Conservation (phyloP, 2,888 invertebrate genomes). For the Nomada goodeniana region DNA sequence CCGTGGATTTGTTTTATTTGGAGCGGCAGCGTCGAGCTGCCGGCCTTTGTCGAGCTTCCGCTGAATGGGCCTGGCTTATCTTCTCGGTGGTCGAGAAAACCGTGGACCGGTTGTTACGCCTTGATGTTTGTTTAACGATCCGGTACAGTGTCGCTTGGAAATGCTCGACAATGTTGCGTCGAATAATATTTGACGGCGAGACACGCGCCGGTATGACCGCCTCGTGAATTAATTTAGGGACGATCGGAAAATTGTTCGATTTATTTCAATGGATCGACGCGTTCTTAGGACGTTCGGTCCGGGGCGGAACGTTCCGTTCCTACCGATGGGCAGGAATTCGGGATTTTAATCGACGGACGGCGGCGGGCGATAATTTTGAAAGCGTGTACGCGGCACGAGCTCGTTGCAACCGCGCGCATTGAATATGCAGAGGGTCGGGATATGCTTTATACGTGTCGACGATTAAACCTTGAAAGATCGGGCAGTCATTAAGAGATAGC, state of each 20-base stretch:
- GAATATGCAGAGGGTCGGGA: conserved; percentile 81
- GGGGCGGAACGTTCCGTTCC: conserved; percentile 21
- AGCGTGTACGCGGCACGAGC: conserved; percentile 65
- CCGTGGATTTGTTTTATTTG: conserved; percentile 52
- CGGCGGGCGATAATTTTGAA: conserved; percentile 50
- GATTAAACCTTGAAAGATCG: conserved; percentile 83
- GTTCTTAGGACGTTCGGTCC: not conserved
- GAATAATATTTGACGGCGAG: not conserved
- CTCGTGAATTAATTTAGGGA: not conserved
- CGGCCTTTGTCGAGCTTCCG: not conserved
- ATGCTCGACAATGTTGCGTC: not conserved
- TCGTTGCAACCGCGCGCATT: conserved; percentile 68
- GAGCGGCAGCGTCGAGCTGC: not conserved
- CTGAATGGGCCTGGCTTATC: conserved; percentile 15
- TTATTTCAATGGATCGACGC: too few relatives aligned
- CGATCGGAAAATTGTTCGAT: not conserved
- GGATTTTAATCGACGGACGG: conserved; percentile 44
- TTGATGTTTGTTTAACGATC: not conserved
- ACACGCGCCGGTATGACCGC: not conserved
- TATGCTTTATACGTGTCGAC: conserved; percentile 83
- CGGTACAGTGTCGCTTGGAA: not conserved
- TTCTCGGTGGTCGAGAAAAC: not conserved
- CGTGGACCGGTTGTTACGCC: conserved; percentile 9
- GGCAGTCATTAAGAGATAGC: conserved; percentile 83
- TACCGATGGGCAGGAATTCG: conserved; percentile 40